phyloP scores from a whole-genome alignment of 2,797 vertebrate genomes.

The Cygnus olor region DNA sequence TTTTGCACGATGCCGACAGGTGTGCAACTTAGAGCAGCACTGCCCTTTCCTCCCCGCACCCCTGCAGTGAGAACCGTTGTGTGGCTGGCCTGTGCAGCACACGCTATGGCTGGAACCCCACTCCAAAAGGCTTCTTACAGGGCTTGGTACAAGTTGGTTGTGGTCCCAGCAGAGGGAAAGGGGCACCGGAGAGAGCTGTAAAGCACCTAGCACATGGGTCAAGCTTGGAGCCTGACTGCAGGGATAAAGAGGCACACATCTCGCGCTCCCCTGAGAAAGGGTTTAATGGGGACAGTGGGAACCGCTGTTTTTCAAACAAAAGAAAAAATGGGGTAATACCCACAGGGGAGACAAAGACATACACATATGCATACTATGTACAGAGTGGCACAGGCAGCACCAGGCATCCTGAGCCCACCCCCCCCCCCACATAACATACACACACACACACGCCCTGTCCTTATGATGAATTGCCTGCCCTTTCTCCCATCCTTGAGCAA shows the following conservation, averaged over 20 bases:
- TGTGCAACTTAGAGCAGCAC: too few species aligned
- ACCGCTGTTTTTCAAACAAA: background rate
- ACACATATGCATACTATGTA: background rate
- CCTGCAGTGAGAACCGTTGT: background rate
- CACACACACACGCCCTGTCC: too few species aligned
- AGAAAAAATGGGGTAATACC: background rate
- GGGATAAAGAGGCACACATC: background rate
- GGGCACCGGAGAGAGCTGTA: fast-evolving
- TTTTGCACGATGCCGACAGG: background rate
- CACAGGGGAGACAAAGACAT: background rate
- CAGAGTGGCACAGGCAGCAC: background rate
- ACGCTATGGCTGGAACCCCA: background rate
- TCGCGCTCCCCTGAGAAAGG: slow-evolving; percentile 38
- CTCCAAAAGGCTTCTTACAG: background rate
- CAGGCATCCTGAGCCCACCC: background rate
- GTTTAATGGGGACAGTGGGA: slow-evolving; percentile 40
- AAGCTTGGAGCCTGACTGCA: background rate
- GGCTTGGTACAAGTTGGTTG: background rate
- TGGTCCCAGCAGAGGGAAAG: background rate
- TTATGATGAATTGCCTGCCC: fast-evolving
- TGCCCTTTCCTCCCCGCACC: background rate
- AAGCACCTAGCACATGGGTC: background rate
- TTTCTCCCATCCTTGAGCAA: background rate
- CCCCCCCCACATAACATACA: too few species aligned
- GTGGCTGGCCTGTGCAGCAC: too few species aligned